Conservation (phyloP, 2,888 invertebrate species). For the Megaustenia siamemsis region DNA sequence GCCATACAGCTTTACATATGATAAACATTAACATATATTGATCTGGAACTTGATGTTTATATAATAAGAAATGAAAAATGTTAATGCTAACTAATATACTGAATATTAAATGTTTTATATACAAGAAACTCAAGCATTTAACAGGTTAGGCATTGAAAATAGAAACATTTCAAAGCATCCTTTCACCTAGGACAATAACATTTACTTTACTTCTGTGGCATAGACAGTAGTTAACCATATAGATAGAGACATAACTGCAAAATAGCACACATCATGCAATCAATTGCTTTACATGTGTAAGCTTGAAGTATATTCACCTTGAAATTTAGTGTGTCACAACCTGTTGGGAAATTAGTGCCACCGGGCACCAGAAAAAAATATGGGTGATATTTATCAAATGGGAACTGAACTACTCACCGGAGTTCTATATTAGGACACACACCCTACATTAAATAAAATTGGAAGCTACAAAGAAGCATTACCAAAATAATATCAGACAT, state of each 20-base stretch:
- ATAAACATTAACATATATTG: no score
- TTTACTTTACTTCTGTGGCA: not conserved
- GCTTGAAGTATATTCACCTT: slow-evolving; percentile 42
- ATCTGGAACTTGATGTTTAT: no score
- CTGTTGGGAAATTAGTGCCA: slow-evolving; percentile 37
- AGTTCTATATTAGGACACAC: not conserved
- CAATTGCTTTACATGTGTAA: slow-evolving; percentile 36
- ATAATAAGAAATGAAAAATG: not conserved
- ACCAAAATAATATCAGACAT: no score
- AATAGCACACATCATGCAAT: slow-evolving; percentile 50
- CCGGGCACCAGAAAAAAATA: slow-evolving; percentile 25
- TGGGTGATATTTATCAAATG: slow-evolving; percentile 5
- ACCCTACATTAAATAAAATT: not conserved
- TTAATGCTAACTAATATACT: not conserved
- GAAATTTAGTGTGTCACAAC: slow-evolving; percentile 23
- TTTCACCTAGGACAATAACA: not conserved
- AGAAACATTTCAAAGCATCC: not conserved
- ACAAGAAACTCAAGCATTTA: not conserved
- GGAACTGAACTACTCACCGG: not conserved
- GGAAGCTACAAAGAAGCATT: no score
- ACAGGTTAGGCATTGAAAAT: slow-evolving; percentile 1
- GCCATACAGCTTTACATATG: no score
- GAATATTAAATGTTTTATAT: not conserved
- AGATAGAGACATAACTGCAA: slow-evolving; percentile 17
- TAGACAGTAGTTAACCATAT: slow-evolving; percentile 17